These are phyloP conservation scores for Calonectris borealis DNA, from an alignment of 2,113 vertebrate species.

Conservation along the genomic window DNA sequence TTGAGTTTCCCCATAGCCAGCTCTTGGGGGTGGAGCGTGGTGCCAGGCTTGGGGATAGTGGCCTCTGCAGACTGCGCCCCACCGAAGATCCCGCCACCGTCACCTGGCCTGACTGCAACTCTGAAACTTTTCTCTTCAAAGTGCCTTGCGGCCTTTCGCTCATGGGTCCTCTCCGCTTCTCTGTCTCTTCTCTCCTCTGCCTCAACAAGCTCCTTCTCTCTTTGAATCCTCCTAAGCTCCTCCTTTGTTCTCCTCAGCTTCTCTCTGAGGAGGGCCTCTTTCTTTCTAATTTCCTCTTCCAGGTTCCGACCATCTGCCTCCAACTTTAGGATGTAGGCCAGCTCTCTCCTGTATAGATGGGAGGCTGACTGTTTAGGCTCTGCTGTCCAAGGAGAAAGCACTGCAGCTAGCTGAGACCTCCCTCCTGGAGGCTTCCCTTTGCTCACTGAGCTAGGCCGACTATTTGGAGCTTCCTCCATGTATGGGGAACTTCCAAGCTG, in stretches of 20 bases:
- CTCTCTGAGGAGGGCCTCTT: constrained; percentile 75
- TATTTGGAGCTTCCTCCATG: not conserved
- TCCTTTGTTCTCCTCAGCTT: constrained; percentile 79
- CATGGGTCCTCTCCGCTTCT: not conserved
- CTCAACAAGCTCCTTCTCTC: constrained; percentile 42
- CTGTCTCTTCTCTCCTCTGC: constrained; percentile 36
- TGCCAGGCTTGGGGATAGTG: not conserved
- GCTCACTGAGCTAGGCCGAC: not conserved
- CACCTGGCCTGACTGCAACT: not conserved
- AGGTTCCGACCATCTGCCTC: constrained; percentile 60
- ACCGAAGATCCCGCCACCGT: not conserved
- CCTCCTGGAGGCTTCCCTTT: not conserved
- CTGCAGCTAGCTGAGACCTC: not conserved
- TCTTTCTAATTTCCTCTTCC: constrained; percentile 75
- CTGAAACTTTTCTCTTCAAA: not conserved
- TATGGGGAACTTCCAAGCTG: not conserved
- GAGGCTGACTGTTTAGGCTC: not conserved
- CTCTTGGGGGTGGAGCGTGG: not conserved
- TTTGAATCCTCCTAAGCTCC: constrained; percentile 74
- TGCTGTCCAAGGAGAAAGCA: not conserved
- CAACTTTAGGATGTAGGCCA: constrained; percentile 57
- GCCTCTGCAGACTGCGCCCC: not conserved
- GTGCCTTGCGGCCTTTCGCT: not conserved
- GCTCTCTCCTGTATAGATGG: not conserved
- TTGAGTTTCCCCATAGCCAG: constrained; percentile 40